A percentile compares a stretch with the other conserved stretches of the same genome.
Evolutionary conservation across 2,797 vertebrate genomes (phyloP).

Genomic region (Aotus griseimembra): DNA sequence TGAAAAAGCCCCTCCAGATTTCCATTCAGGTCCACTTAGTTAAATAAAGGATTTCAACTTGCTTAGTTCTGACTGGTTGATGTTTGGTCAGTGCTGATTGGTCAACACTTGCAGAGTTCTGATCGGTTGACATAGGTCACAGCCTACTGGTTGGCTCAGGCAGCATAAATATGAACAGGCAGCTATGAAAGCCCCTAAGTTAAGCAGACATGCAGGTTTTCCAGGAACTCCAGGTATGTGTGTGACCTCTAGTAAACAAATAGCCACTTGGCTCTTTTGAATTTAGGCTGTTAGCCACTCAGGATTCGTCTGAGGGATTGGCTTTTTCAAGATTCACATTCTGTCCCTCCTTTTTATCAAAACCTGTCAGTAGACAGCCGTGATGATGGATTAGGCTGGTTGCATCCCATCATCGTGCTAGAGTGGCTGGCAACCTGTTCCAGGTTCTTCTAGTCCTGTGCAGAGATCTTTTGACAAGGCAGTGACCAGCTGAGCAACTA

Average conservation of each 20-base stretch:
- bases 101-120: not conserved
- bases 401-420: not conserved
- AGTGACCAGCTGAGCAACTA: not conserved
- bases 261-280: not conserved
- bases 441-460: not conserved
- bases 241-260: not conserved
- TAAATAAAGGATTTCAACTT: not conserved
- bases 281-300: not conserved
- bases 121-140: not conserved
- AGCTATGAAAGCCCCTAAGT: not conserved
- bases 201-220: not conserved
- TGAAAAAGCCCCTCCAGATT: not conserved
- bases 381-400: not conserved
- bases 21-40: not conserved
- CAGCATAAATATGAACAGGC: not conserved
- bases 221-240: not conserved
- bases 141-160: not conserved
- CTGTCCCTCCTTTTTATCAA: not conserved
- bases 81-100: not conserved
- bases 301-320: not conserved
- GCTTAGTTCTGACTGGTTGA: not conserved
- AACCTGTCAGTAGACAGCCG: not conserved
- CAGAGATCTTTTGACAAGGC: not conserved
- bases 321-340: not conserved
- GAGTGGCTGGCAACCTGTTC: not conserved